Conservation (phyloP, 1,140 invertebrate species). For the Trachymyrmex septentrionalis region DNA sequence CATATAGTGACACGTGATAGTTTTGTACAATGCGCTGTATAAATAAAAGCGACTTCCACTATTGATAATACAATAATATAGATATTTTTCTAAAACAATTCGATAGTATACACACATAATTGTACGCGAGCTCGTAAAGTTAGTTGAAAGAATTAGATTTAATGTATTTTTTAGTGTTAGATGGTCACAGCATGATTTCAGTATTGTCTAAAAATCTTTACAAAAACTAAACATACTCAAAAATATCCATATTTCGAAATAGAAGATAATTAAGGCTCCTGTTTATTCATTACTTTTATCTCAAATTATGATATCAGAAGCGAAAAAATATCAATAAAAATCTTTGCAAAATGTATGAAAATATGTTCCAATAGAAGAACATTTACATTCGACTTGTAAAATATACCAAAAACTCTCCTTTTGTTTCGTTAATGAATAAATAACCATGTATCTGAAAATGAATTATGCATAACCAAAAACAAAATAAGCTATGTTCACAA, state of each 20-base stretch:
- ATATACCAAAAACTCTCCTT: too few species aligned
- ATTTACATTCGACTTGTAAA: too few species aligned
- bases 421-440: too few species aligned
- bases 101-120: not conserved
- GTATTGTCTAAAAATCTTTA: not conserved
- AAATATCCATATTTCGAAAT: too few species aligned
- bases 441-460: too few species aligned
- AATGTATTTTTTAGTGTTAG: not conserved
- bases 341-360: too few species aligned
- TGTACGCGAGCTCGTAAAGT: not conserved
- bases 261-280: not conserved
- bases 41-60: constrained; percentile 15
- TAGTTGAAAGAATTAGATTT: not conserved
- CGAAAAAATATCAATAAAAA: too few species aligned
- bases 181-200: not conserved
- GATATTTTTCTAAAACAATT: constrained; percentile 23
- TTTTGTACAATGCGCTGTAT: not conserved
- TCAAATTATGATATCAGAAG: too few species aligned
- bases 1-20: constrained; percentile 1
- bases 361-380: too few species aligned
- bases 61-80: not conserved
- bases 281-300: too few species aligned
- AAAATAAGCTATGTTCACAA: too few species aligned
- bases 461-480: too few species aligned
- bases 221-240: not conserved